Evolutionary conservation across 2,797 vertebrate genomes (phyloP), one percentile per base, ranked within the genome.

Genomic region (Typhlichthys eigenmanni): DNA sequence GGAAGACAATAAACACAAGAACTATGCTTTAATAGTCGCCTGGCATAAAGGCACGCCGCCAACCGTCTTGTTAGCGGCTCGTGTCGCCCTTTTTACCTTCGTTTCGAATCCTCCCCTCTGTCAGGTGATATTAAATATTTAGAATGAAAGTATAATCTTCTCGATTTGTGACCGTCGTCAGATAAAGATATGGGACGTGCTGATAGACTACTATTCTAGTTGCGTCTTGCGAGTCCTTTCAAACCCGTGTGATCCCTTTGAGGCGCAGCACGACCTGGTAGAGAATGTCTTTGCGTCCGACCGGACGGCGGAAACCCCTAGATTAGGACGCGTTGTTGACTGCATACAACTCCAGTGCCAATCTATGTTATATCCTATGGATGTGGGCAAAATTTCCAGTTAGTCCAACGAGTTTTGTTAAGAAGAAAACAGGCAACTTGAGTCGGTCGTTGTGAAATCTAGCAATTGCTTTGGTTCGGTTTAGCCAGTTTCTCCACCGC

Each of bases 81-180:
- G 70, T 69, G 77, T 80, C 76, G 72, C 83, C 72, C 74, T 72
- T 68, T 76, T 92, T 92, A 91, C 92, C 91, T 93, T 92, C 91
- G 91, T 92, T 86, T 90, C 85, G 86, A 74, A 57, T 85, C 79
- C 81, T 86, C 78, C 69, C 62, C 69, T 78, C 58, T 75, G 69
- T 61, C 85, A 85, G 81, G 83, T 87, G 74, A 51, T 71, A 67
- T 70, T 76, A 59, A 75, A 62, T 71, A 83, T 80, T 85, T 82
- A 83, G 58, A 70, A 63, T 66, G 53, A 76, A 61, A 53, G 76
- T 64, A 59, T 72, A 74, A 82, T 79, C 87, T 90, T 87, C 84
- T 74, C 61, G 60, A 68, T 71, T 78, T 78, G 80, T 74, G 59
- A 47, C 62, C 64, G 81, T 74, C 79, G 64, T 60, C 49, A 3